Percentiles rank a stretch among this genome's conserved stretches.
Conservation (phyloP, 2,113 vertebrate genomes). For the Pelobates fuscus region DNA sequence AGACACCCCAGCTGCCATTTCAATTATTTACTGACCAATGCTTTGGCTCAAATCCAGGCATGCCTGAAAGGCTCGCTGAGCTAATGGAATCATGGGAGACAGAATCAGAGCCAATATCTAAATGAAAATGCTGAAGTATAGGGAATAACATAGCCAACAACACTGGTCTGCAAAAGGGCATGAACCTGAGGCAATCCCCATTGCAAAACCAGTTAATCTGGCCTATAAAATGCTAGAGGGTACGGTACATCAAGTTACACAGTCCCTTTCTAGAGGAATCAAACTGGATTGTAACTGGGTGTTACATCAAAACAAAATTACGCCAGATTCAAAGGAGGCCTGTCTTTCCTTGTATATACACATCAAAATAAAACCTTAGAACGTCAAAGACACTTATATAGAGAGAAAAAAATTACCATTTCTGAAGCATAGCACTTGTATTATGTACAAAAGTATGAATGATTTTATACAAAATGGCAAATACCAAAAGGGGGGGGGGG, state of each 20-base stretch:
- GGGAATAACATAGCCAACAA: constrained; percentile 39
- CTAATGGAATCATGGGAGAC: constrained; percentile 41
- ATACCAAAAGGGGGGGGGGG: too few relatives aligned
- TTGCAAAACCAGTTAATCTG: constrained; percentile 15
- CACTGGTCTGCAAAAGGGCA: neutral
- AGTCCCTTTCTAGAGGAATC: neutral
- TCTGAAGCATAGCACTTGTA: too few relatives aligned
- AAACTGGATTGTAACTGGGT: constrained; percentile 5
- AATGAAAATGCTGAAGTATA: constrained; percentile 52
- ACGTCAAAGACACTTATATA: too few relatives aligned
- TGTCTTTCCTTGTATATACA: too few relatives aligned
- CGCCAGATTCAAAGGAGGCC: too few relatives aligned
- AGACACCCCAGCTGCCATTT: constrained; percentile 53
- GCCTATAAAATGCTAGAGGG: constrained; percentile 22
- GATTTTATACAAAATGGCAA: too few relatives aligned
- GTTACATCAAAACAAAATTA: constrained; percentile 13
- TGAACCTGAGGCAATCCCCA: constrained; percentile 5
- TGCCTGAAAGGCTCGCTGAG: constrained; percentile 39
- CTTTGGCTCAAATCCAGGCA: constrained; percentile 40
- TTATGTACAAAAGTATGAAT: too few relatives aligned
- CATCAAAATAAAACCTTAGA: too few relatives aligned
- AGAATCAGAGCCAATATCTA: constrained; percentile 18
- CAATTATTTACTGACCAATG: constrained; percentile 66
- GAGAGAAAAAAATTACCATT: too few relatives aligned
- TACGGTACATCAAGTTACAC: neutral